A percentile compares a stretch with the other conserved stretches of the same genome.
phyloP scores from a whole-genome alignment of 1,140 invertebrate genomes.

The Mamestra configurata region DNA sequence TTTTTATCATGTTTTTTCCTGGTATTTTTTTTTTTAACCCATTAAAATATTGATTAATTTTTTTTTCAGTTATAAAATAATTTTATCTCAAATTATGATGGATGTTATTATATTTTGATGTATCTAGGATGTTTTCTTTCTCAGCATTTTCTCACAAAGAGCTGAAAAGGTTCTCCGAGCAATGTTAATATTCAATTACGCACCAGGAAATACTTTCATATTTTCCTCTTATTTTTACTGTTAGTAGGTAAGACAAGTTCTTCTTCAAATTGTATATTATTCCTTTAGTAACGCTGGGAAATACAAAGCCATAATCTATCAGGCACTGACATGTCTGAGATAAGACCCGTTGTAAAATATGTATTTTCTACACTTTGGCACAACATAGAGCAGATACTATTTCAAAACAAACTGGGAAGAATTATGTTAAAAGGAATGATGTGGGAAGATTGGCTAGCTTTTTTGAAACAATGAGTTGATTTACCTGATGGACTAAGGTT shows the following conservation, averaged over 20 bases:
- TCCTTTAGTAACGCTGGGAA: neutral
- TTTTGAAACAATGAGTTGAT: too few relatives aligned
- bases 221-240: neutral
- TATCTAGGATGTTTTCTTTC: neutral
- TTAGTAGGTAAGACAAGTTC: neutral
- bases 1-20: neutral
- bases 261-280: neutral
- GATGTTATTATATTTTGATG: neutral
- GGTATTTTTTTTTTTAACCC: neutral
- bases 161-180: neutral
- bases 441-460: too few relatives aligned
- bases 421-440: too few relatives aligned
- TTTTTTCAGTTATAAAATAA: too few relatives aligned
- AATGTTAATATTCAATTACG: slow-evolving; percentile 17
- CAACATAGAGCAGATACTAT: too few relatives aligned
- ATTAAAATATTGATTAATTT: neutral
- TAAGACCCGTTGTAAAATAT: neutral
- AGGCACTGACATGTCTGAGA: slow-evolving; percentile 8
- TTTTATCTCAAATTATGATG: too few relatives aligned
- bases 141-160: neutral
- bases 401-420: too few relatives aligned
- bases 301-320: slow-evolving; percentile 8
- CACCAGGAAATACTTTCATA: neutral
- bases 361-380: too few relatives aligned
- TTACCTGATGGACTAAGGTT: too few relatives aligned